Evolutionary conservation across 2,113 vertebrate species (phyloP).

Genomic region (Ciconia boyciana): DNA sequence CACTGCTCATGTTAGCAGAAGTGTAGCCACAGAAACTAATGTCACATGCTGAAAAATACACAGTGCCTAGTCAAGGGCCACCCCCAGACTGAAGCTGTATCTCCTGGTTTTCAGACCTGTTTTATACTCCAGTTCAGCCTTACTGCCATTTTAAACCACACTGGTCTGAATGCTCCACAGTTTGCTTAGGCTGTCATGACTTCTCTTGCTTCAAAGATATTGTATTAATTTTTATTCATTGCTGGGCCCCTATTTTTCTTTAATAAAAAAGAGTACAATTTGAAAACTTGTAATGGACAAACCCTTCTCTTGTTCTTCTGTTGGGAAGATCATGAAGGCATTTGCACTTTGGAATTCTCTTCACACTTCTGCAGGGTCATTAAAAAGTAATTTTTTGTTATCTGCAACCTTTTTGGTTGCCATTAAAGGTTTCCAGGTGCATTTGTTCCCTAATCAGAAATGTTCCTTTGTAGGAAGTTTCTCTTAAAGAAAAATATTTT

Average conservation of each 20-base stretch:
- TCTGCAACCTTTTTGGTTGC: neutral
- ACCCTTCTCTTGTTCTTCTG: neutral
- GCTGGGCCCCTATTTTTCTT: neutral
- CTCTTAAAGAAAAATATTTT: neutral
- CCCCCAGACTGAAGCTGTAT: neutral
- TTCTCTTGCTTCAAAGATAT: neutral
- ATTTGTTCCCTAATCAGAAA: neutral
- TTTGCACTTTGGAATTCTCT: neutral
- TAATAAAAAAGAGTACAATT: neutral
- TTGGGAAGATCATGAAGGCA: neutral
- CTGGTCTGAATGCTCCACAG: fast-evolving
- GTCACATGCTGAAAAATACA: neutral
- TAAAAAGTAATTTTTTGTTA: neutral
- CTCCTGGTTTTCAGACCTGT: neutral
- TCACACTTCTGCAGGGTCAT: neutral
- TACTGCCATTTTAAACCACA: neutral
- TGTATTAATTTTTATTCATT: neutral
- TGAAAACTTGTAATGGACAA: neutral
- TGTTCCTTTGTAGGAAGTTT: neutral
- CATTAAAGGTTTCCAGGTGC: neutral
- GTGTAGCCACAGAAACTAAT: neutral
- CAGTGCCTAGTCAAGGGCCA: neutral
- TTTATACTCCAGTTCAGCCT: neutral
- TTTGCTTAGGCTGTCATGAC: neutral
- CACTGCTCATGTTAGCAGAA: neutral